phyloP scores from a whole-genome alignment of 2,888 invertebrate genomes.

The Aricia artaxerxes region DNA sequence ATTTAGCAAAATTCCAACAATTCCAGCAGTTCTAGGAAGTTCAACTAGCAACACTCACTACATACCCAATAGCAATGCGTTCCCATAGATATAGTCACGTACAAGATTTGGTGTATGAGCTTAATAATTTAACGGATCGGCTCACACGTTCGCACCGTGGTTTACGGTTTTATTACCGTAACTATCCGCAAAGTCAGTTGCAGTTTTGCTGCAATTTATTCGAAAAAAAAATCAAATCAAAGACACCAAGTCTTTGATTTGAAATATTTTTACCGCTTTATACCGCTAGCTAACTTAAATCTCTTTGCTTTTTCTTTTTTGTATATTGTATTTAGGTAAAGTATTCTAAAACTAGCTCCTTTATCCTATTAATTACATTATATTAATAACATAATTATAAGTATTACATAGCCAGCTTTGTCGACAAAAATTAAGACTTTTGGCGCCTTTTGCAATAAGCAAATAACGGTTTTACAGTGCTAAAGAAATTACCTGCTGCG shows the following conservation, averaged over 20 bases:
- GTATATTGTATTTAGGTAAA: no score
- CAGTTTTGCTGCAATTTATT: not conserved
- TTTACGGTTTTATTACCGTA: slow-evolving; percentile 10
- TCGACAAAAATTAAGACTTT: not conserved
- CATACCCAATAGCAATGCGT: slow-evolving; percentile 2
- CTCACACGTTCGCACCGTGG: slow-evolving; percentile 14
- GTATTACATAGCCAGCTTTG: not conserved
- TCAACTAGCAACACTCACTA: not conserved
- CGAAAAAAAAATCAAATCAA: not conserved
- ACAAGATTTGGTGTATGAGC: slow-evolving; percentile 34
- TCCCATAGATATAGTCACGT: slow-evolving; percentile 42
- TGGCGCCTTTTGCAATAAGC: slow-evolving; percentile 6
- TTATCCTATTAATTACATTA: no score
- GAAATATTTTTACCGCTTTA: no score
- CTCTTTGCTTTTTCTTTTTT: not conserved
- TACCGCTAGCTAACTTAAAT: not conserved
- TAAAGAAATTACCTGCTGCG: slow-evolving; percentile 10
- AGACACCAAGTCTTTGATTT: not conserved
- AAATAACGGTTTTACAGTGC: slow-evolving; percentile 10
- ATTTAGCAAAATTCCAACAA: not conserved
- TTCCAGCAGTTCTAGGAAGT: not conserved
- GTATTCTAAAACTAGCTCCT: not conserved
- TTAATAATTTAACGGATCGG: slow-evolving; percentile 28
- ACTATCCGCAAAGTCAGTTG: not conserved
- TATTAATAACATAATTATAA: no score